Conservation (phyloP, 2,797 vertebrate genomes). For the Iguana delicatissima region DNA sequence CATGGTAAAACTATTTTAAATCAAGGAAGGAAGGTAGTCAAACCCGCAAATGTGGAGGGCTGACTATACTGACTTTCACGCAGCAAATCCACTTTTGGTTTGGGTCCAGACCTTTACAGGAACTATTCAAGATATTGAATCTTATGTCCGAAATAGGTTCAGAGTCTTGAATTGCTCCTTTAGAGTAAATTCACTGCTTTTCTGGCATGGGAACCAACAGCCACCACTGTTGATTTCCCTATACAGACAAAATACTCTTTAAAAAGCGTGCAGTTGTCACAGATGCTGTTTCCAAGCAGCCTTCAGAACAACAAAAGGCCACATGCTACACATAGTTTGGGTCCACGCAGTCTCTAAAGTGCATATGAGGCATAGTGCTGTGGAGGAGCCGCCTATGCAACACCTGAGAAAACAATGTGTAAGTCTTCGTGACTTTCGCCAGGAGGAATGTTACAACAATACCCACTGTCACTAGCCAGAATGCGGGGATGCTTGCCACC, state of each 20-base stretch:
- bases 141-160: no score
- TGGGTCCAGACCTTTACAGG: no score
- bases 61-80: no score
- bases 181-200: no score
- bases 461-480: not conserved
- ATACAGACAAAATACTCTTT: not conserved
- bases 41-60: no score
- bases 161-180: no score
- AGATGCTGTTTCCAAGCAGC: not conserved
- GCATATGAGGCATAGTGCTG: not conserved
- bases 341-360: not conserved
- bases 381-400: not conserved
- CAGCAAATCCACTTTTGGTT: no score
- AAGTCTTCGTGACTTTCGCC: not conserved
- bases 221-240: no score
- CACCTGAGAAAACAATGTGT: not conserved
- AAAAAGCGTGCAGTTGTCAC: not conserved
- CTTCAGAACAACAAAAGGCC: no score
- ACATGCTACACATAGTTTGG: not conserved
- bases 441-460: not conserved
- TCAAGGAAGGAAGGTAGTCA: not conserved
- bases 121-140: no score
- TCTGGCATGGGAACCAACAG: no score
- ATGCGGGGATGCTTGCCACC: not conserved
- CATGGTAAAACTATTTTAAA: slow-evolving; percentile 37